Evolutionary conservation across 2,888 invertebrate genomes (phyloP), one percentile per base, ranked within the genome.

Genomic region (Orthosia gracilis): DNA sequence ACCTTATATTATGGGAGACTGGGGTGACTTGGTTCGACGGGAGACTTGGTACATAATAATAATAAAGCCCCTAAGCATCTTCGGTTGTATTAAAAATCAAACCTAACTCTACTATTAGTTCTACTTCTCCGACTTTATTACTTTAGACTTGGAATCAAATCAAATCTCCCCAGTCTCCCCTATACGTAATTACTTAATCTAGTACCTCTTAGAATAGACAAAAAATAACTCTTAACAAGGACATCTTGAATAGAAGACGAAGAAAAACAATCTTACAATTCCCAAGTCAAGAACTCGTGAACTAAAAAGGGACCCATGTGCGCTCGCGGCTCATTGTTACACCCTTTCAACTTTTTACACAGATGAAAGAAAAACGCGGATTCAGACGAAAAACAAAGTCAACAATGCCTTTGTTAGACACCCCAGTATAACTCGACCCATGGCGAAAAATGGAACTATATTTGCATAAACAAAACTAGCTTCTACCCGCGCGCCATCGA

Each of bases 371-470:
- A 88, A 85, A 87, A 89, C 84, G 85, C 80, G 73, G 78, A 70
- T 73, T 66, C 67, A 73, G 65, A 65, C 76, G 78, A 79, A 87
- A 88, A 89, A 89, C 87, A 88, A 87, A 85, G 87, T 85, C 85
- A 87, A 88, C 88, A 82, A 84, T 72, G 83, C 80, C 84, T 88
- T 90, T 89, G 88, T 87, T 57, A 63, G 23, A 13, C 4, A 26
- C 1, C 62, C 81, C 75, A 80, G 57, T 4, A 21, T 80, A 63
- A 13, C 52, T 69, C 31, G 76, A 64, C 59, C 26, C 73, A 59
- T 71, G 74, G 58, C 64, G 4, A 31, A 80, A 80, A 52, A 73
- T 57, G 55, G 15, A 74, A 73, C 61, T 64, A 21, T 40, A 49
- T 64, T 63, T 72, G 5, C 54, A 73, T 49, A 4, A 40, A 70